Base-by-base conservation (phyloP, 2,113 vertebrate species). In the Hiodon tergisus region DNA sequence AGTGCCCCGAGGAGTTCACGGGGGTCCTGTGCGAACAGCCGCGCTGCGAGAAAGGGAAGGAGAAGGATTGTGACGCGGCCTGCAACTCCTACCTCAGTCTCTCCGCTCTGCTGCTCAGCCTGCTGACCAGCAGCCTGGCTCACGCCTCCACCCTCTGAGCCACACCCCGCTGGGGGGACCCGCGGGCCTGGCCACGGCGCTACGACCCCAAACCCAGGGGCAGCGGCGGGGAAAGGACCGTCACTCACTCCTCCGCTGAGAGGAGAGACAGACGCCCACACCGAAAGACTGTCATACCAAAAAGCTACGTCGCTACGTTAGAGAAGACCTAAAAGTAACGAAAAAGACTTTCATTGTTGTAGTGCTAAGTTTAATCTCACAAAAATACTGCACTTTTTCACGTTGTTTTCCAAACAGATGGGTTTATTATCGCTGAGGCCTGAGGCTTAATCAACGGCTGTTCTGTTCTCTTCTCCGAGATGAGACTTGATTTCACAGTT, bases 11-110 rank as follows among this genome's bases (percentile, higher is more conserved):
- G 10, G 90, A 89, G 78, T 93, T 86, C 84, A 87, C 87, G 75
- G 94, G 94, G 2, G 14, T 85, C 5, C 86, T 92, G 81, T 98
- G 96, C 59, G 93, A 98, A 85, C 87, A 91, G 77, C 84, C 78
- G 76, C 0, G 92, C 83, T 83, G 86, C 5, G 87, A 87, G 50
- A 91, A 87, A 60, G 82, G 83, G 17, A 91, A 87, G 61, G 82
- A 83, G 17, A 59, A 46, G 0, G 81, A 79, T 76, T 98, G 96
- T 54, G 83, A 90, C 0, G 86, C 86, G 4, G 61, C 81, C 46
- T 61, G 82, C 0, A 2, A 50, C 0, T 76, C 69, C 54, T 69
- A 84, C 76, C 81, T 85, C 84, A 79, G 86, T 73, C n/a, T 69
- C 73, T 75, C 86, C 50, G 17, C 87, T 76, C 87, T 85, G 17